Conservation (phyloP, 2,888 invertebrate genomes). For the Acanthoscelides obtectus region DNA sequence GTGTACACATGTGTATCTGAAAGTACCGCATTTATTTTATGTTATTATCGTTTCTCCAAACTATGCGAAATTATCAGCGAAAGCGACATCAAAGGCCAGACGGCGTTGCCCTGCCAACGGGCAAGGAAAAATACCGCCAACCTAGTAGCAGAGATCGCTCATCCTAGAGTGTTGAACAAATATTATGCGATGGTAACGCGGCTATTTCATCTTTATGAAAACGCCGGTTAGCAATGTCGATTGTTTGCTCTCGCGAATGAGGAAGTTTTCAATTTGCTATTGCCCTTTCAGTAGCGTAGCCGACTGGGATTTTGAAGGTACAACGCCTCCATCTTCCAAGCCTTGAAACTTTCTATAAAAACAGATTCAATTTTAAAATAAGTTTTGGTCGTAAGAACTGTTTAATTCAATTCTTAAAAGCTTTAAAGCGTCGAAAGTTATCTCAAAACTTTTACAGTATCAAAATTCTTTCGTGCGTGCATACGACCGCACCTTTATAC, state of each 20-base stretch:
- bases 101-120: background rate
- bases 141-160: background rate
- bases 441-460: too few relatives aligned
- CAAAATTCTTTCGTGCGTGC: too few relatives aligned
- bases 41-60: background rate
- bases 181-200: background rate
- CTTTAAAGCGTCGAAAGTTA: too few relatives aligned
- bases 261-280: too few relatives aligned
- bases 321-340: too few relatives aligned
- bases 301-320: too few relatives aligned
- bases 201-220: conserved; percentile 4
- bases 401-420: too few relatives aligned
- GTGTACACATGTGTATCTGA: too few relatives aligned
- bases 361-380: too few relatives aligned
- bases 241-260: background rate
- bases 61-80: background rate
- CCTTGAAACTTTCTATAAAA: too few relatives aligned
- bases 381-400: too few relatives aligned
- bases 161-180: background rate
- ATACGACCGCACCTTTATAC: too few relatives aligned
- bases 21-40: background rate
- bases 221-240: conserved; percentile 1
- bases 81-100: background rate
- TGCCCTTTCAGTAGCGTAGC: background rate
- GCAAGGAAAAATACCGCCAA: background rate